Base-by-base conservation (phyloP, 2,888 invertebrate species). In the Stenichneumon culpator region DNA sequence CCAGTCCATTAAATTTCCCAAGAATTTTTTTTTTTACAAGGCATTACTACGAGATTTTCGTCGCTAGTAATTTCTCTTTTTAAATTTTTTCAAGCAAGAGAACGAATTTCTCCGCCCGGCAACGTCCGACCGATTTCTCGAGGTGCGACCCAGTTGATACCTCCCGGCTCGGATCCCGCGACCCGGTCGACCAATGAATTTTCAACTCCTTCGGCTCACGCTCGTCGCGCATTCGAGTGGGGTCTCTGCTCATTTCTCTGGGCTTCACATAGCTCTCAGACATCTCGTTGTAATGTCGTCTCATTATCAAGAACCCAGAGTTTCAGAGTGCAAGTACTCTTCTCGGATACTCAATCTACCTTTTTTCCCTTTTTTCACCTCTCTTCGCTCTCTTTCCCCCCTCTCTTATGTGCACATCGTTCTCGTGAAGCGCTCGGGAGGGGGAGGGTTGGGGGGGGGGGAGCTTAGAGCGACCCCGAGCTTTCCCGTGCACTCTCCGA, bases 261-360 rank as follows among this genome's bases (percentile, higher is more conserved):
- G 16, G 19, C 32, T 39, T 32, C 74, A 44, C 28, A 54, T 50
- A 19, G 14, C 77, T 63, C 77, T 75, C 50, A 77, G 65, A 67
- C 74, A 72, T 80, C 78, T 74, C 77, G 50, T 72, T 52, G 83
- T 86, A 87, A 88, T 87, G 83, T 86, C 87, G 78, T 87, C 87
- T 89, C 88, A 89, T 90, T 89, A 90, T 87, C 87, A 86, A 86
- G 83, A 86, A 81, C 69, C 28, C 50, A 54, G 63, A 28, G 63
- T 63, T 63, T 50, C 65, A 52, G 11, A 57, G 69, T 60, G 60
- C 72, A 73, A 57, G 47, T 77, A 36, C 54, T 54, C 75, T 75
- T 80, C 80, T 82, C 83, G 63, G 78, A 79, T 75, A 32, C 54
- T 52, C 72, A 82, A 86, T 86, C 36, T 74, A 77, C 70, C 65